phyloP scores from a whole-genome alignment of 1,140 invertebrate genomes.

The Mercenaria mercenaria region DNA sequence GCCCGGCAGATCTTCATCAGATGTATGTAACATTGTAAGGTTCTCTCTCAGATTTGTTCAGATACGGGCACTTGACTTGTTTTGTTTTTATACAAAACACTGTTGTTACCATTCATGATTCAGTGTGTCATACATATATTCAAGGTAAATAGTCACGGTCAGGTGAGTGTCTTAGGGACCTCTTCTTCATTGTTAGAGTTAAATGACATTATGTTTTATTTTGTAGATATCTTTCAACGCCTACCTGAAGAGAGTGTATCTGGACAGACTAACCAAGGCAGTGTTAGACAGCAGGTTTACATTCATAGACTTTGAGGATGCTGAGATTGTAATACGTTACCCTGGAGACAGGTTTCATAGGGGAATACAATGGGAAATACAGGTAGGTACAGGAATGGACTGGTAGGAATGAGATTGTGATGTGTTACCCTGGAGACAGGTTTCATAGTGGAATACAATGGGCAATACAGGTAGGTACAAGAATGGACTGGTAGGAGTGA shows the following conservation, averaged over 20 bases:
- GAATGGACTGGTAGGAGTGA: no score
- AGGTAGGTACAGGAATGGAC: conserved; percentile 43
- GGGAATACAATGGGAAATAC: conserved; percentile 44
- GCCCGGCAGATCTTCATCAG: no score
- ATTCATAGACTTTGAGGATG: conserved; percentile 78
- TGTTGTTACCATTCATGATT: no score
- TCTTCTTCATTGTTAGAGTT: no score
- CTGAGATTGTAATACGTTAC: conserved; percentile 74
- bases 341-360: conserved; percentile 64
- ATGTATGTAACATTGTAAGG: no score
- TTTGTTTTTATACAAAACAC: no score
- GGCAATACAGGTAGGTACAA: conserved; percentile 30
- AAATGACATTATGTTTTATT: neutral
- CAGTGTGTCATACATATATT: no score
- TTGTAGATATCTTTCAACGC: conserved; percentile 77
- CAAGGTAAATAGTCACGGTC: no score
- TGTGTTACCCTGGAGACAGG: no score
- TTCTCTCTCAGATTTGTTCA: no score
- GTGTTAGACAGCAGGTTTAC: conserved; percentile 62
- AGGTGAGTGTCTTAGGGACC: no score
- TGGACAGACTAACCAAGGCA: conserved; percentile 68
- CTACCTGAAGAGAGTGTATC: conserved; percentile 72
- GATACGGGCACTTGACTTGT: no score
- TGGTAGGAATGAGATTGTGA: conserved; percentile 35
- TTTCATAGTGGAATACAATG: conserved; percentile 29